Percentiles rank a stretch among this genome's conserved stretches.
Conservation (phyloP, 2,888 invertebrate species). For the Yponomeuta sedellus region DNA sequence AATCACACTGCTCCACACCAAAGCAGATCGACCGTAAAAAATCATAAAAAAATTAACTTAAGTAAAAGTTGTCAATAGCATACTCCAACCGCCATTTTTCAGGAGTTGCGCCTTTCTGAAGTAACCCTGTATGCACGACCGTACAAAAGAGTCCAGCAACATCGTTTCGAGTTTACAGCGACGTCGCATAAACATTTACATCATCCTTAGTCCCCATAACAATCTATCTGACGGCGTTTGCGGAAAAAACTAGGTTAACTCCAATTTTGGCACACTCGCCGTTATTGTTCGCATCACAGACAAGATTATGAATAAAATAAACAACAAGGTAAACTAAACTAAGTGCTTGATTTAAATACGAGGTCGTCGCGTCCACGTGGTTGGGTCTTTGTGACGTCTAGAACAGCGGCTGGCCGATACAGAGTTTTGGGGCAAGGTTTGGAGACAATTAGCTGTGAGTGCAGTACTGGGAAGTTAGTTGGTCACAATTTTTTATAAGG, state of each 20-base stretch:
- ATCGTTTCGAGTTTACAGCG: too few relatives aligned
- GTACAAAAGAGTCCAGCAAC: too few relatives aligned
- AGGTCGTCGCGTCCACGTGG: not conserved
- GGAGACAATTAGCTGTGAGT: not conserved
- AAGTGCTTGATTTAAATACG: not conserved
- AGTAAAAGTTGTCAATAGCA: too few relatives aligned
- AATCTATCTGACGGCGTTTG: not conserved
- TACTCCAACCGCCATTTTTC: too few relatives aligned
- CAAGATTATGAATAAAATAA: conserved; percentile 2
- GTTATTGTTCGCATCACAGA: not conserved
- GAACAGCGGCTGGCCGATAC: not conserved
- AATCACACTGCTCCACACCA: too few relatives aligned
- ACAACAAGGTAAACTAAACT: not conserved
- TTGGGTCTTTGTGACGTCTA: not conserved
- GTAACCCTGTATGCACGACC: too few relatives aligned
- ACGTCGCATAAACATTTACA: too few relatives aligned
- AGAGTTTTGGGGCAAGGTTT: not conserved
- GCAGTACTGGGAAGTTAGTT: not conserved
- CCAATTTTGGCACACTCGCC: not conserved
- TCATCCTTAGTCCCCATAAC: not conserved
- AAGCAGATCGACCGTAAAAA: too few relatives aligned
- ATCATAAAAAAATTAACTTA: too few relatives aligned
- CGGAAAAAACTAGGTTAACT: not conserved
- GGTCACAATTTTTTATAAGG: too few relatives aligned
- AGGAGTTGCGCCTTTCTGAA: too few relatives aligned